Base-by-base conservation (phyloP, 1,140 invertebrate species). In the Euborellia annulipes region DNA sequence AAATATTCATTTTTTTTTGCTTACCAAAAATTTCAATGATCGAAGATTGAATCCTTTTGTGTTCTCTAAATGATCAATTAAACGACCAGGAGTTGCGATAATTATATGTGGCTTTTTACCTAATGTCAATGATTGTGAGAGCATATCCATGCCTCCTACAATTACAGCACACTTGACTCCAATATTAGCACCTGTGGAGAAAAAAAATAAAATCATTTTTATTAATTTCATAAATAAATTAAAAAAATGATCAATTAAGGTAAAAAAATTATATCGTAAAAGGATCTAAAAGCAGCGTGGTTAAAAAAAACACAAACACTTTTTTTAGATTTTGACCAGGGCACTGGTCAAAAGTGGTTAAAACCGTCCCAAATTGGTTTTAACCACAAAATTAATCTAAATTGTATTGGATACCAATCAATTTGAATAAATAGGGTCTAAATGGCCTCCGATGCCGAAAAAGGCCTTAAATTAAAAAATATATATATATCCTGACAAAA, bases 121-220 rank as follows among this genome's bases (percentile, higher is more conserved):
- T 16, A 98, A 62, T 52, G 82, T 71, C 37, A 97, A 61, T 0
- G 87, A 77, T 61, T 98, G 95, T 0, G 85, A 79, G 55, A 90
- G 83, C 89, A 96, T 96, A 59, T 98, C 92, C 74, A 97, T 93
- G 2, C 95, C 95, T 45, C 95, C 95, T 34, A 98, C 92, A 58
- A 98, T 85, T 1, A 96, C 91, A 51, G 79, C 88, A 71, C 82
- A 86, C 72, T 95, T 92, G 1, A 97, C 80, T 41, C 92, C 92
- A 58, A 98, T 92, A 48, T 68, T 71, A 16, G 80, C 66, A 57
- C 77, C 80, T 79, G 48, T 20, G n/a, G n/a, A 38, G 1, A 48
- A n/a, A 14, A 40, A n/a, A n/a, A 11, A 19, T 20, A 45, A 22
- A 8, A 16, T 42, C 19, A 36, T 17, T 32, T 13, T 13, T 38